Evolutionary conservation across 2,888 invertebrate species (phyloP).

Genomic region (Atethmia centrago): DNA sequence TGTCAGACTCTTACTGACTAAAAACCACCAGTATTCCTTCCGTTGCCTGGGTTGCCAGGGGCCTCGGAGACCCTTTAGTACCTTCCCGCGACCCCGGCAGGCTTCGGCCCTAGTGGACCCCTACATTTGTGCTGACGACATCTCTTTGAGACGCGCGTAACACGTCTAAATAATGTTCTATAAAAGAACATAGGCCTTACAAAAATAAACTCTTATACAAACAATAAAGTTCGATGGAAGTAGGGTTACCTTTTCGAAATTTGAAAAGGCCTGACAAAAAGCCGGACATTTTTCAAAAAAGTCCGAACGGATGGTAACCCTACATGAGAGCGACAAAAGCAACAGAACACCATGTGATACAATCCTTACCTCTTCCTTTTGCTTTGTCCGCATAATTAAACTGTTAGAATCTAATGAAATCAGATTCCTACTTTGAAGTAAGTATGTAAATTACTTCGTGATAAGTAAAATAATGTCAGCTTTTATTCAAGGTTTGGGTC

Average conservation of each 20-base stretch:
- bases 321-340: not conserved
- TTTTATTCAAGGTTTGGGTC: not conserved
- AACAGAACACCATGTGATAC: not conserved
- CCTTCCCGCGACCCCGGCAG: no score
- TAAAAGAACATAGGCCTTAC: no score
- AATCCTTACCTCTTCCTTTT: no score
- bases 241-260: not conserved
- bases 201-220: not conserved
- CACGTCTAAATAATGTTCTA: not conserved
- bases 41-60: no score
- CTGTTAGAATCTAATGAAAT: not conserved
- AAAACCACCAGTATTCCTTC: no score
- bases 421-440: slow-evolving; percentile 3
- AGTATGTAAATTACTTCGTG: not conserved
- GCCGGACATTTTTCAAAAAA: not conserved
- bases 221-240: not conserved
- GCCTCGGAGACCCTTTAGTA: no score
- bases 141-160: no score
- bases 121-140: no score
- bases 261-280: not conserved
- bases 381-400: not conserved
- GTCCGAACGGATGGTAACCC: not conserved
- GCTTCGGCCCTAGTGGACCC: no score
- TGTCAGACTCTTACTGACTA: no score
- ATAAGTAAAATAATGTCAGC: slow-evolving; percentile 14